These are phyloP conservation scores for Parapristionchus giblindavisi DNA, from an alignment of 2,888 invertebrate genomes.

Conservation along the genomic window DNA sequence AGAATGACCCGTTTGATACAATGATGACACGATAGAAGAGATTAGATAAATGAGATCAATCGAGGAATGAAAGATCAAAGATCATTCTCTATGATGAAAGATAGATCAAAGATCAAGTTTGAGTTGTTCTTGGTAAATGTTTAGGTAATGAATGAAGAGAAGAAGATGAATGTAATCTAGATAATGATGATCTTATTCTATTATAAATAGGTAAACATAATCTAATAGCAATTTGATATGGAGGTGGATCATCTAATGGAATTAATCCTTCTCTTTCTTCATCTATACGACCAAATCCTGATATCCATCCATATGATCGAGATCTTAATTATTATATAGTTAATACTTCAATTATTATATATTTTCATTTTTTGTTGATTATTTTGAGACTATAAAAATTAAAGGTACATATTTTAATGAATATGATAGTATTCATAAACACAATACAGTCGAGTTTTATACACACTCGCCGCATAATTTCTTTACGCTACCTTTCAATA, in stretches of 20 bases:
- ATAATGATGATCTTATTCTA: slow-evolving; percentile 16
- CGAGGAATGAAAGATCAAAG: too few relatives aligned
- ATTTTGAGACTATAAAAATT: too few relatives aligned
- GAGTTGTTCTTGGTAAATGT: not conserved
- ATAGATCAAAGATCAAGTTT: slow-evolving; percentile 2
- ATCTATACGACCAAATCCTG: slow-evolving; percentile 15
- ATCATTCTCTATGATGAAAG: not conserved
- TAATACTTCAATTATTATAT: too few relatives aligned
- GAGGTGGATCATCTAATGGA: slow-evolving; percentile 25
- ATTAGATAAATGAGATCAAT: too few relatives aligned
- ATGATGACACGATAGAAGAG: too few relatives aligned
- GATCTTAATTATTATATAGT: not conserved
- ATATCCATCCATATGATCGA: slow-evolving; percentile 28
- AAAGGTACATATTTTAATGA: too few relatives aligned
- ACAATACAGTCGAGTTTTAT: too few relatives aligned
- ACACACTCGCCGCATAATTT: too few relatives aligned
- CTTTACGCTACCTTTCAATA: too few relatives aligned
- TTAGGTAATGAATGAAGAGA: slow-evolving; percentile 17
- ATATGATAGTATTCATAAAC: too few relatives aligned
- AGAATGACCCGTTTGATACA: too few relatives aligned
- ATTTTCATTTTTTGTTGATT: too few relatives aligned
- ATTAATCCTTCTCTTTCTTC: slow-evolving; percentile 22
- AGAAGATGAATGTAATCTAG: slow-evolving; percentile 15
- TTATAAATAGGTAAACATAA: slow-evolving; percentile 70
- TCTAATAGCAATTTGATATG: slow-evolving; percentile 75